Evolutionary conservation across 1,140 invertebrate genomes (phyloP), one percentile per base, ranked within the genome.

Genomic region (Sesamia nonagrioides): DNA sequence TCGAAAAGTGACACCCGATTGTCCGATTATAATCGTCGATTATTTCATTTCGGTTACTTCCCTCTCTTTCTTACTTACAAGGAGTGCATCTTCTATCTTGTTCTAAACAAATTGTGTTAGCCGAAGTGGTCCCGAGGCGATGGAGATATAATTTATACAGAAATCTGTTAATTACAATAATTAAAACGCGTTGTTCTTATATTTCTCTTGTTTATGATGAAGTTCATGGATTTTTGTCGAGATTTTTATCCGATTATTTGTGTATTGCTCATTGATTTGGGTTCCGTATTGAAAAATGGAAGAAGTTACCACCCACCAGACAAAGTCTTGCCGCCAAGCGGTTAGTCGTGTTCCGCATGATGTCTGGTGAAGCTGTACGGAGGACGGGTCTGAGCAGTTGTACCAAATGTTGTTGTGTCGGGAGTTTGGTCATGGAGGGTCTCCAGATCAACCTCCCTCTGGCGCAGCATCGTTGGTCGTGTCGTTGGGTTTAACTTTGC

Each of bases 101-200:
- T 9, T 89, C 83, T 82, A 80, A 81, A 84, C 42, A 52, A 77
- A 75, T 82, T 85, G 79, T 78, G 83, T 85, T 79, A 84, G 69
- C 66, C 56, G 78, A 68, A 78, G 54, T 73, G 78, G 79, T 86
- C 89, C 86, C 66, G 80, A 81, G 90, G 90, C 90, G 83, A 90
- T 91, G 84, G 77, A 90, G 88, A 79, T 82, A 86, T 92, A 89
- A 92, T 87, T 88, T 88, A 92, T 91, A 84, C 86, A 87, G 88
- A 87, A 90, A 89, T 86, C 78, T 82, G 78, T 85, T 88, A 89
- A 88, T 89, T 87, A 89, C 79, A 81, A 85, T 87, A 88, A 91
- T 91, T 90, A 89, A 86, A 90, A 71, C 54, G 71, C 61, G 75
- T 77, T 82, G 82, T 84, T 89, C 84, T 85, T 82, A 84, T 85